A percentile compares a stretch with the other conserved stretches of the same genome.
Evolutionary conservation across 2,888 invertebrate species (phyloP).

Genomic region (Azorinus chamasolen): DNA sequence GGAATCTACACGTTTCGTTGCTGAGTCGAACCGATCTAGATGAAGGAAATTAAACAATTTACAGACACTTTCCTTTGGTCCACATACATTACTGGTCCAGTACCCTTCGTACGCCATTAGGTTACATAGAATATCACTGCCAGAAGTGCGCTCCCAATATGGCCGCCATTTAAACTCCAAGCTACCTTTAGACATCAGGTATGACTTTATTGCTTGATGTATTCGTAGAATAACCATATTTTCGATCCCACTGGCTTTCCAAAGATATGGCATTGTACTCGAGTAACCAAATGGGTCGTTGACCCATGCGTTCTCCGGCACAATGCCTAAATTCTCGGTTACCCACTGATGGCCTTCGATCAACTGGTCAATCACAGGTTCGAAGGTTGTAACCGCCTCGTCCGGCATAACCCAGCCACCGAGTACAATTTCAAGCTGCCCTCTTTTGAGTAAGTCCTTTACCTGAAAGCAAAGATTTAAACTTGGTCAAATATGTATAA

Average conservation of each 20-base stretch:
- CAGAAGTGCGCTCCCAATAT: constrained; percentile 87
- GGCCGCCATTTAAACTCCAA: constrained; percentile 97
- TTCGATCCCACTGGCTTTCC: constrained; percentile 82
- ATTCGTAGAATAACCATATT: constrained; percentile 85
- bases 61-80: constrained; percentile 93
- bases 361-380: constrained; percentile 83
- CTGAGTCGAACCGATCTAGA: constrained; percentile 90
- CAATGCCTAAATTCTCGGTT: constrained; percentile 87
- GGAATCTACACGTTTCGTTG: constrained; percentile 7
- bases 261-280: constrained; percentile 83
- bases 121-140: constrained; percentile 92
- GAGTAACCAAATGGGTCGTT: constrained; percentile 86
- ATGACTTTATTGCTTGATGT: constrained; percentile 94
- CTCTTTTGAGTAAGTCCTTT: constrained; percentile 74
- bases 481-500: too few species aligned
- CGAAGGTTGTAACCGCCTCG: constrained; percentile 84
- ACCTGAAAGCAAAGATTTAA: constrained; percentile 68
- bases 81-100: constrained; percentile 98
- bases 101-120: constrained; percentile 98
- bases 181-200: constrained; percentile 91
- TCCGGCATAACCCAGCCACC: constrained; percentile 86
- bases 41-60: constrained; percentile 90
- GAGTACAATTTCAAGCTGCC: constrained; percentile 84
- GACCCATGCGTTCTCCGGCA: constrained; percentile 85
- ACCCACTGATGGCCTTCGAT: constrained; percentile 86